Base-by-base conservation (phyloP, 2,113 vertebrate species). In the Thermophis baileyi region DNA sequence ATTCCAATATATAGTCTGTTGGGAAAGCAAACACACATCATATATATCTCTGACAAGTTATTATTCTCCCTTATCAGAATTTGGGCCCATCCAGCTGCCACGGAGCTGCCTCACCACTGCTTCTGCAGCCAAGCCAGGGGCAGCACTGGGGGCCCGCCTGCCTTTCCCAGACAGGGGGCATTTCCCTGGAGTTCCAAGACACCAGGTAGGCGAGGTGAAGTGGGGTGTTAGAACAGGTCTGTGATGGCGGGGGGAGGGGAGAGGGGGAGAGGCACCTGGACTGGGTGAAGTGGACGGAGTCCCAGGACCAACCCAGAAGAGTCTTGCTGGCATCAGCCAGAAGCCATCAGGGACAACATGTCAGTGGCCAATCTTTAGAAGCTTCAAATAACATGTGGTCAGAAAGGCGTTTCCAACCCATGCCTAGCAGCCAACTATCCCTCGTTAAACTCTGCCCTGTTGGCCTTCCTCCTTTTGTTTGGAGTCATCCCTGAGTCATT, bases 41-140 rank as follows among this genome's bases (percentile, higher is more conserved):
- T 98, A 97, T 96, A 96, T 98, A 97, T 98, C 98, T 98, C 95
- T 98, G 98, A 98, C 98, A 98, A 97, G 97, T 97, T 98, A 98
- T 98, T 98, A 98, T 97, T 98, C 97, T 98, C 96, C 97, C 97
- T 98, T 98, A 98, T 98, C 98, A 96, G 98, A 97, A 97, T 97
- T 94, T 85, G 95, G 87, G 96, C n/a, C 95, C 97, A 96, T 97
- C 97, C 95, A 91, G 93, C 30, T 94, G 57, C 87, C 0, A 96
- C 94, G 93, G 96, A 96, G 97, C 96, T 98, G 97, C 96, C 89
- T 91, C 63, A 0, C n/a, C 40, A 22, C 47, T 3, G 35, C 16
- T 25, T 25, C 30, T 35, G 6, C 30, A 0, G 0, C 0, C 91
- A 20, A 14, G 12, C 24, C 9, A 6, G 89, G 35, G 91, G n/a